Conservation (phyloP, 1,140 invertebrate species). For the Heliconius melpomene region DNA sequence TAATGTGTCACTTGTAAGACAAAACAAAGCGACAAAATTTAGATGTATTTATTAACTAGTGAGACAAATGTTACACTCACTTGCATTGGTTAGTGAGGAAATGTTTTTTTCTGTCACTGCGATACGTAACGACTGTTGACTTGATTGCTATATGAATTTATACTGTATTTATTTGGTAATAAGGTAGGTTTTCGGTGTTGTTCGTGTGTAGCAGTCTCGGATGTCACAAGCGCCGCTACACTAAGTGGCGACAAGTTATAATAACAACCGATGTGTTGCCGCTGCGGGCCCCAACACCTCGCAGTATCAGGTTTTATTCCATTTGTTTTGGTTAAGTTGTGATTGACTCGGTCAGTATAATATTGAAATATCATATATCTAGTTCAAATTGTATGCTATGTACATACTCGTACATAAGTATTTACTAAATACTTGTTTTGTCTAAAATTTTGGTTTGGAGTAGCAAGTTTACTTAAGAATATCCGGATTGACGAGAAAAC, state of each 20-base stretch:
- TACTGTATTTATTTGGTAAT: background rate
- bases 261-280: conserved; percentile 56
- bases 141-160: background rate
- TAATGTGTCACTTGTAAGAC: background rate
- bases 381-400: background rate
- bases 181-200: conserved; percentile 22
- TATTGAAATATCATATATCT: background rate
- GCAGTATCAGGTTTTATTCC: conserved; percentile 42
- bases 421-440: too few species aligned
- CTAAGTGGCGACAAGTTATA: conserved; percentile 64
- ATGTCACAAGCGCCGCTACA: conserved; percentile 58
- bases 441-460: too few species aligned
- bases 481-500: background rate
- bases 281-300: conserved; percentile 30
- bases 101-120: conserved; percentile 45
- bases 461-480: background rate
- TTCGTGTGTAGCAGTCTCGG: conserved; percentile 42
- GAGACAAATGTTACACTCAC: background rate
- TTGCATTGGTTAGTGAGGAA: conserved; percentile 39
- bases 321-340: conserved; percentile 37
- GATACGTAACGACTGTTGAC: conserved; percentile 30
- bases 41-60: background rate
- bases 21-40: background rate
- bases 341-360: conserved; percentile 17
- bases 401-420: too few species aligned